phyloP scores from a whole-genome alignment of 2,888 invertebrate genomes.

The Aethes cnicana region DNA sequence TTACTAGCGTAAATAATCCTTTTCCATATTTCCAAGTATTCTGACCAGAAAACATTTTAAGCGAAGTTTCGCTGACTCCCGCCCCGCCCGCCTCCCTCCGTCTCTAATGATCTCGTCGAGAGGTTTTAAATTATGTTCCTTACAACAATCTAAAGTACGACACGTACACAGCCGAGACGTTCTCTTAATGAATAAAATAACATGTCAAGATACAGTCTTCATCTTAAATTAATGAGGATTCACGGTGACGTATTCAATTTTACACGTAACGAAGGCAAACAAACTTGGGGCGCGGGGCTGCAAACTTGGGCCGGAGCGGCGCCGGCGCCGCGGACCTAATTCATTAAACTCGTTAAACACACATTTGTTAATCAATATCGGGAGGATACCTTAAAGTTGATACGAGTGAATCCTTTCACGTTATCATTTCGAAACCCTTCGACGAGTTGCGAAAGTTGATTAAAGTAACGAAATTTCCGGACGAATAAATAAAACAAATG shows the following conservation, averaged over 20 bases:
- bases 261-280: conserved; percentile 74
- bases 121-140: conserved; percentile 77
- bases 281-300: conserved; percentile 55
- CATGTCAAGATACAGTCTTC: conserved; percentile 77
- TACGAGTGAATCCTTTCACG: conserved; percentile 37
- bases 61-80: conserved; percentile 34
- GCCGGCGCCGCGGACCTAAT: conserved; percentile 56
- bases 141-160: conserved; percentile 71
- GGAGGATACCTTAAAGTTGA: conserved; percentile 74
- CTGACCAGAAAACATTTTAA: conserved; percentile 24
- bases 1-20: too few species aligned
- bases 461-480: conserved; percentile 54
- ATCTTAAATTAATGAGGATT: conserved; percentile 80
- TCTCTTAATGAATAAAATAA: conserved; percentile 80
- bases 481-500: conserved; percentile 58
- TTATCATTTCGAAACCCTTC: conserved; percentile 53
- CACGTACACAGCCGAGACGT: conserved; percentile 65
- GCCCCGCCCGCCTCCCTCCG: conserved; percentile 41
- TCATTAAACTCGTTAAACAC: conserved; percentile 68
- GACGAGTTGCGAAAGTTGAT: conserved; percentile 55
- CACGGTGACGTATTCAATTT: conserved; percentile 74
- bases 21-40: too few species aligned
- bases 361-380: conserved; percentile 74
- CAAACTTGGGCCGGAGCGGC: conserved; percentile 32
- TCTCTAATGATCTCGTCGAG: conserved; percentile 70